These are phyloP conservation scores for Betta splendens DNA, from an alignment of 2,797 vertebrate genomes.

Conservation along the genomic window DNA sequence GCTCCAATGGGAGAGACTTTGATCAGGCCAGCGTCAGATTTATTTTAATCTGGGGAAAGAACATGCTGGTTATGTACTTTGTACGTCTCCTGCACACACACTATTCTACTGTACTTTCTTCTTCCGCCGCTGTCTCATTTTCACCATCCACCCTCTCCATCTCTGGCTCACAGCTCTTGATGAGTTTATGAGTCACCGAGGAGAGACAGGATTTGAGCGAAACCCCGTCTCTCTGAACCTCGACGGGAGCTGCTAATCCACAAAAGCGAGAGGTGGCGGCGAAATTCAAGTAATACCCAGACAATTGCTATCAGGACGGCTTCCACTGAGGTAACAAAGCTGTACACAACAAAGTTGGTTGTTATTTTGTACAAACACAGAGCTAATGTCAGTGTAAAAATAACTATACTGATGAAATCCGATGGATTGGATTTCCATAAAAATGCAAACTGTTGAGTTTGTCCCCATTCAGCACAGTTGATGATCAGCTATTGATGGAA, in stretches of 20 bases:
- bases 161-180: slow-evolving; percentile 45
- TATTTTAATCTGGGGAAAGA: slow-evolving; percentile 34
- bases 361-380: slow-evolving; percentile 40
- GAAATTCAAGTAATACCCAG: slow-evolving; percentile 63
- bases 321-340: slow-evolving; percentile 54
- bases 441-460: slow-evolving; percentile 20
- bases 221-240: slow-evolving; percentile 42
- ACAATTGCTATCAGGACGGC: slow-evolving; percentile 52
- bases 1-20: slow-evolving; percentile 51
- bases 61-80: slow-evolving; percentile 15
- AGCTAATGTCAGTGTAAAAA: slow-evolving; percentile 43
- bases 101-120: slow-evolving; percentile 13
- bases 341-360: slow-evolving; percentile 47
- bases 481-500: slow-evolving; percentile 16
- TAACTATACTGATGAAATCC: slow-evolving; percentile 21
- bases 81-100: slow-evolving; percentile 9
- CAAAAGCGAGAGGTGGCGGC: slow-evolving; percentile 43
- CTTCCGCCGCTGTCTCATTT: slow-evolving; percentile 37
- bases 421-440: slow-evolving; percentile 18
- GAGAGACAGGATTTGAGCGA: slow-evolving; percentile 53
- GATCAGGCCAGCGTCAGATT: slow-evolving; percentile 32
- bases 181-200: slow-evolving; percentile 57
- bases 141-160: slow-evolving; percentile 44
- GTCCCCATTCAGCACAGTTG: slow-evolving; percentile 5
- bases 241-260: slow-evolving; percentile 66